Conservation (phyloP, 2,113 vertebrate genomes). For the Rhegmatorhina hoffmannsi region DNA sequence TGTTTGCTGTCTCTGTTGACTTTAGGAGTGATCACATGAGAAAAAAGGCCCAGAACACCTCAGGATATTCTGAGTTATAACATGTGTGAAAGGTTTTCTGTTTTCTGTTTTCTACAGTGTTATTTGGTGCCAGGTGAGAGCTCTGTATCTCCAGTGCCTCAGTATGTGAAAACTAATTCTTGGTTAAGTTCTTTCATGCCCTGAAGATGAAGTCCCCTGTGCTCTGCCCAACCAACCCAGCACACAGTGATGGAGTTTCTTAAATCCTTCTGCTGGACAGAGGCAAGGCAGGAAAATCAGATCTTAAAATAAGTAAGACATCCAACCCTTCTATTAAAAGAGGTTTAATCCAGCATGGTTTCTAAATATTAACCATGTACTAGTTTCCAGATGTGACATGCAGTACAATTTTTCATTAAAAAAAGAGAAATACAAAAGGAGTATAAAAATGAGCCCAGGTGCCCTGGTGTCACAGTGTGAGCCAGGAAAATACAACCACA, state of each 20-base stretch:
- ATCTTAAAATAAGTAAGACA: not conserved
- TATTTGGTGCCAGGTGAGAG: not conserved
- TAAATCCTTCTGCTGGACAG: not conserved
- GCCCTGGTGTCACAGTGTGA: slow-evolving; percentile 45
- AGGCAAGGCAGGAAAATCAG: not conserved
- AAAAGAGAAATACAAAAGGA: slow-evolving; percentile 22
- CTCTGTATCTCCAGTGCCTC: not conserved
- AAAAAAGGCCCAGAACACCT: not conserved
- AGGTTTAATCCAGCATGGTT: slow-evolving; percentile 68
- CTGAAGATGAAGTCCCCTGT: not conserved
- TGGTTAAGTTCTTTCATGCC: not conserved
- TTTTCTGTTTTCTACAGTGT: not conserved
- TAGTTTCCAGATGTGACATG: slow-evolving; percentile 63
- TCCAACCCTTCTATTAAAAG: not conserved
- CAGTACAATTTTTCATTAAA: slow-evolving; percentile 44
- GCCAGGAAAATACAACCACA: not conserved
- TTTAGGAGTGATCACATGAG: not conserved
- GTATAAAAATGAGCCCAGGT: slow-evolving; percentile 39
- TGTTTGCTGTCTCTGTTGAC: not conserved
- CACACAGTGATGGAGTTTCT: not conserved
- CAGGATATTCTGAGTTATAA: not conserved
- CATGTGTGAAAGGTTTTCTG: not conserved
- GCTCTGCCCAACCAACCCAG: not conserved
- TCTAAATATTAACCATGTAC: slow-evolving; percentile 41
- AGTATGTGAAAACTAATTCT: not conserved